Percentiles rank a stretch among this genome's conserved stretches.
Conservation (phyloP, 2,113 vertebrate genomes). For the Siphamia tubifer region DNA sequence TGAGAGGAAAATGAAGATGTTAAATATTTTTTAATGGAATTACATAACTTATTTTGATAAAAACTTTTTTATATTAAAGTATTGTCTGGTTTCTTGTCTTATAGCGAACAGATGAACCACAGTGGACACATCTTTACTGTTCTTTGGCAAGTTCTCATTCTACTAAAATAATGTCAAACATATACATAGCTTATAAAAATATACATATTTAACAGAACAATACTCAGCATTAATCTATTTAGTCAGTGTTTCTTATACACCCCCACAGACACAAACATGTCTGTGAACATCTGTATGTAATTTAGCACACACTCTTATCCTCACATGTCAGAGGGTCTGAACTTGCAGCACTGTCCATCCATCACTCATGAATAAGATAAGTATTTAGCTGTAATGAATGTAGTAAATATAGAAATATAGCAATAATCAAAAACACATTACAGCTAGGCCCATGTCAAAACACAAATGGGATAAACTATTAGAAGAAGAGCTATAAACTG, state of each 20-base stretch:
- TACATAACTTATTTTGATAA: constrained; percentile 59
- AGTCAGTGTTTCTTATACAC: neutral
- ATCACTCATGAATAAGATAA: neutral
- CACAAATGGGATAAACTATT: no score
- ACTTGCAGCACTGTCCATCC: neutral
- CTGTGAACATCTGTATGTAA: constrained; percentile 26
- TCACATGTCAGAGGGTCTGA: constrained; percentile 15
- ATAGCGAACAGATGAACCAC: neutral
- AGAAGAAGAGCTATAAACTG: no score
- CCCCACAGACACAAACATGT: neutral
- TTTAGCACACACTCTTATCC: constrained; percentile 11
- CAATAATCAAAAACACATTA: neutral
- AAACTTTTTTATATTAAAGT: constrained; percentile 6
- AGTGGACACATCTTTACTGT: neutral
- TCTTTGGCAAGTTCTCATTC: neutral
- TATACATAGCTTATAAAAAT: no score
- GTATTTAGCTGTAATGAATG: neutral
- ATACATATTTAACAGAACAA: neutral
- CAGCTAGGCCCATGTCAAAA: no score
- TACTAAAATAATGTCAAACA: neutral
- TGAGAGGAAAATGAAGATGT: neutral
- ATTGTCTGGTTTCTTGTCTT: no score
- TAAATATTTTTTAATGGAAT: constrained; percentile 39
- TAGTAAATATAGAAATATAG: neutral
- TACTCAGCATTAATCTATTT: neutral